These are phyloP conservation scores for Allophyes oxyacanthae DNA, from an alignment of 2,888 invertebrate species.

Conservation along the genomic window DNA sequence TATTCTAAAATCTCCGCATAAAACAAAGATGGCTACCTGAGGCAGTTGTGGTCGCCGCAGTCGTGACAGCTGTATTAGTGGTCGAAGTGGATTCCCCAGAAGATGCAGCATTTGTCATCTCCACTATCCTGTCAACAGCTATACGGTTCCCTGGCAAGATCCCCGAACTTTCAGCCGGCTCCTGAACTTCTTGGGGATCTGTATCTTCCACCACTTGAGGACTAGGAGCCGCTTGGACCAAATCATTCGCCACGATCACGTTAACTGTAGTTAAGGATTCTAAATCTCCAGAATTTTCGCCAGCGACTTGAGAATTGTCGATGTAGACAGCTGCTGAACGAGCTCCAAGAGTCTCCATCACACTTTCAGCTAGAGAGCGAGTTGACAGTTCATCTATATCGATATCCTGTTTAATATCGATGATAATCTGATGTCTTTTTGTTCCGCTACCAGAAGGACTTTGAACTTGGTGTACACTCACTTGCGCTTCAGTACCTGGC, in stretches of 20 bases:
- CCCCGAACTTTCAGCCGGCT: slow-evolving; percentile 69
- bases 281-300: slow-evolving; percentile 75
- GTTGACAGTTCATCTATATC: slow-evolving; percentile 86
- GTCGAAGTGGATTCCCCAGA: slow-evolving; percentile 65
- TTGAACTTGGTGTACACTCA: slow-evolving; percentile 85
- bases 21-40: slow-evolving; percentile 75
- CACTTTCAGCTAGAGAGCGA: slow-evolving; percentile 84
- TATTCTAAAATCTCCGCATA: slow-evolving; percentile 6
- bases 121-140: slow-evolving; percentile 81
- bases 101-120: slow-evolving; percentile 73
- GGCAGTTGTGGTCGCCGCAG: slow-evolving; percentile 49
- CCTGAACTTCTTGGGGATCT: slow-evolving; percentile 61
- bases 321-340: slow-evolving; percentile 85
- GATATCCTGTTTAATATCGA: slow-evolving; percentile 86
- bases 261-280: slow-evolving; percentile 85
- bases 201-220: slow-evolving; percentile 73
- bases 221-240: slow-evolving; percentile 70
- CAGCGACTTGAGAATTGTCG: slow-evolving; percentile 77
- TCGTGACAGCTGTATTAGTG: slow-evolving; percentile 58
- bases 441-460: slow-evolving; percentile 78
- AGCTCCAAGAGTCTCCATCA: slow-evolving; percentile 86
- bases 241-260: slow-evolving; percentile 84
- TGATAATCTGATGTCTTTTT: slow-evolving; percentile 86
- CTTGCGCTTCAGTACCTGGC: slow-evolving; percentile 78
- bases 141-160: slow-evolving; percentile 75